A percentile compares a stretch with the other conserved stretches of the same genome.
Conservation (phyloP, 1,140 invertebrate genomes). For the Orussus abietinus region DNA sequence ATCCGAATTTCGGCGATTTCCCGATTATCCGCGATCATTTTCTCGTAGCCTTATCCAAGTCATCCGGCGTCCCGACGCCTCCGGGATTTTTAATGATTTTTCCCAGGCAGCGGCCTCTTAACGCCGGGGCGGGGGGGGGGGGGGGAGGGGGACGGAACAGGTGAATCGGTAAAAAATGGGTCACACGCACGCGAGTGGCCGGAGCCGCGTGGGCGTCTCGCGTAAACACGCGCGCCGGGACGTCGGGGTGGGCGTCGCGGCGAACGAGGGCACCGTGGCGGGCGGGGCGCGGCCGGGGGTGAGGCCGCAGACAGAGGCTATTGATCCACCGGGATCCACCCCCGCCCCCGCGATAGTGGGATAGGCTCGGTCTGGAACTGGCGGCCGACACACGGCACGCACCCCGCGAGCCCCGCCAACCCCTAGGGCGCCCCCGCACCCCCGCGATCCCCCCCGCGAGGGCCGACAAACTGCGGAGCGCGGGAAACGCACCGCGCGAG, state of each 20-base stretch:
- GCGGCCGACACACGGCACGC: constrained; percentile 4
- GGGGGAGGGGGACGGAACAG: not conserved
- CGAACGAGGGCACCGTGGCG: constrained; percentile 9
- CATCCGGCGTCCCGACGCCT: too few relatives aligned
- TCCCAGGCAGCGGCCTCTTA: too few relatives aligned
- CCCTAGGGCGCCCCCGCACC: too few relatives aligned
- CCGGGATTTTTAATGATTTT: too few relatives aligned
- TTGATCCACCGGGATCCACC: constrained; percentile 3
- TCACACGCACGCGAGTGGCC: constrained; percentile 1
- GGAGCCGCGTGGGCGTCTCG: not conserved
- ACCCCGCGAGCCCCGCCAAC: too few relatives aligned
- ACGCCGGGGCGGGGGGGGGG: not conserved
- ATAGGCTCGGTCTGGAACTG: constrained; percentile 23
- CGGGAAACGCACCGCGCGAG: too few relatives aligned
- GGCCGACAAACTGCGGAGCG: too few relatives aligned
- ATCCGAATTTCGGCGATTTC: too few relatives aligned
- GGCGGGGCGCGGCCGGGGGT: constrained; percentile 4
- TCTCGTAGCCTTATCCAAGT: too few relatives aligned
- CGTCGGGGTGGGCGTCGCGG: not conserved
- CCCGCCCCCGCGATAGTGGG: constrained; percentile 17
- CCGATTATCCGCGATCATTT: too few relatives aligned
- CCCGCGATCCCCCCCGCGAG: too few relatives aligned
- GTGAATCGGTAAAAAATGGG: constrained; percentile 8
- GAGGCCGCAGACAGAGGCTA: constrained; percentile 12
- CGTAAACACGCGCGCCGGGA: not conserved